Percentiles rank a stretch among this genome's conserved stretches.
Conservation (phyloP, 2,888 invertebrate species). For the Globia sparganii region DNA sequence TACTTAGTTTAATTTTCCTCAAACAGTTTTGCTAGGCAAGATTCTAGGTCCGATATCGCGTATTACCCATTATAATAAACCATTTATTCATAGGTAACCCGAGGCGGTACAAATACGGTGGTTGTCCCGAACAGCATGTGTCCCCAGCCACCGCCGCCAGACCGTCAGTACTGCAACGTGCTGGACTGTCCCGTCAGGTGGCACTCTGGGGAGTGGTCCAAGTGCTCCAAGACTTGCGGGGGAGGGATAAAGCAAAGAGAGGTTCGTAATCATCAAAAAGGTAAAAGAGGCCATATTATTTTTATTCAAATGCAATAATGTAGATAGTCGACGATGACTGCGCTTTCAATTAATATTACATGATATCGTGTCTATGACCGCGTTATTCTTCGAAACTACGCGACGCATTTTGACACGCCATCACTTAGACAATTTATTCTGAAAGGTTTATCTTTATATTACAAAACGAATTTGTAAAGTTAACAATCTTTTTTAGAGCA, state of each 20-base stretch:
- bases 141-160: constrained; percentile 96
- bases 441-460: too few species aligned
- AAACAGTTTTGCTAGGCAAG: background rate
- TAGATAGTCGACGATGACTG: too few species aligned
- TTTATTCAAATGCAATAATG: too few species aligned
- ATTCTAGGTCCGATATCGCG: background rate
- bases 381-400: background rate
- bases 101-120: constrained; percentile 96
- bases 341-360: too few species aligned
- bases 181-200: constrained; percentile 97
- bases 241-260: constrained; percentile 96
- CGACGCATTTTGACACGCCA: background rate
- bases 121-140: constrained; percentile 98
- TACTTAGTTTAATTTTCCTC: background rate
- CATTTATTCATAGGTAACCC: constrained; percentile 91
- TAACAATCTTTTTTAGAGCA: too few species aligned
- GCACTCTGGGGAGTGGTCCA: constrained; percentile 96
- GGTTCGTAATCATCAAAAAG: constrained; percentile 67
- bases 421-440: background rate
- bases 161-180: constrained; percentile 97
- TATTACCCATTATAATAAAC: background rate
- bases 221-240: constrained; percentile 98
- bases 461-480: too few species aligned
- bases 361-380: background rate
- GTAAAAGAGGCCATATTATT: background rate